Evolutionary conservation across 2,113 vertebrate genomes (phyloP), one percentile per base, ranked within the genome.

Genomic region (Tretioscincus oriximinensis): DNA sequence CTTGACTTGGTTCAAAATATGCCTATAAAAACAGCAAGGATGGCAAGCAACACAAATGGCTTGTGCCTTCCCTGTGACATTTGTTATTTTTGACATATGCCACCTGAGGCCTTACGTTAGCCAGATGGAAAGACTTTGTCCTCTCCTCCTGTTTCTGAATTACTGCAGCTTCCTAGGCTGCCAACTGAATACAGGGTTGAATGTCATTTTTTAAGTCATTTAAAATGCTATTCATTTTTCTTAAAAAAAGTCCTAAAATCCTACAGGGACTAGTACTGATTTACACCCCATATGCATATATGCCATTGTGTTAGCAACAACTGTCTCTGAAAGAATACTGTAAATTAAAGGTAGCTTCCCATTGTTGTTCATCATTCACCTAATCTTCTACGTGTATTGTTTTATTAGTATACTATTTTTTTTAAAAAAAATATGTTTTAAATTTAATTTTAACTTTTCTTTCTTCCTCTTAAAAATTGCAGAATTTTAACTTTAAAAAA

Each of bases 11-110:
- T 73, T 80, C 61, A 41, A 75, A 29, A 29, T 5, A 22, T 41
- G 24, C 41, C 58, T 20, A 3, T 51, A 73, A 61, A 47, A 2
- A 77, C 8, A 78, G 45, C 54, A 24, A 26, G n/a, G 35, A 20
- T 65, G 41, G 12, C 26, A 49, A 63, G 24, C 5, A 49, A 41
- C 9, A 61, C 22, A 73, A 58, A 60, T 21, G 7, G 11, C n/a
- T 31, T 47, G 73, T 81, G 80, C 73, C 80, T 81, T 73, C n/a
- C 49, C 2, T 29, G 41, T 68, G 24, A 41, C 35, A 58, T 24
- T 61, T 29, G 11, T n/a, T 31, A 45, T 41, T 45, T 60, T 51
- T 60, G 80, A 68, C 31, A n/a, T 49, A 41, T 45, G 22, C 24
- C 61, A 67, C 45, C 2, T 18, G 73, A 81, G 73, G 80, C 65